Conservation (phyloP, 2,113 vertebrate species). For the Scolopax mira region DNA sequence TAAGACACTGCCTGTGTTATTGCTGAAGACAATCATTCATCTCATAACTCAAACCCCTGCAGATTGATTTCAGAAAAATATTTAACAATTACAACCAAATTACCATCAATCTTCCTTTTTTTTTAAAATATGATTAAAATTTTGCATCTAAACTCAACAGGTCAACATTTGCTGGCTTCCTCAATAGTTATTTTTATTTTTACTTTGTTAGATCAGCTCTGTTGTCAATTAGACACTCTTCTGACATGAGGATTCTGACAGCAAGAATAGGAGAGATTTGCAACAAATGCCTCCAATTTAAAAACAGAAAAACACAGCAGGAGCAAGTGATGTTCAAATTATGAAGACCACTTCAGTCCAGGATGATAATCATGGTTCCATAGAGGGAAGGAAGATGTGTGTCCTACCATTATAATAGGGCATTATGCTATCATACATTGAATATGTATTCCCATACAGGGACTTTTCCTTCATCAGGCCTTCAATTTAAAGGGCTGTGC, state of each 20-base stretch:
- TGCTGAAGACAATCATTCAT: neutral
- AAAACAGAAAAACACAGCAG: conserved; percentile 26
- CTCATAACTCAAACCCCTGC: neutral
- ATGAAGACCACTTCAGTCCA: conserved; percentile 2
- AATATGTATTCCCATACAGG: conserved; percentile 10
- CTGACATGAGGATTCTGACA: neutral
- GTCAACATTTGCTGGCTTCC: neutral
- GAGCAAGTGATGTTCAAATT: neutral
- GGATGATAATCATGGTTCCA: neutral
- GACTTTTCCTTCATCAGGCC: conserved; percentile 15
- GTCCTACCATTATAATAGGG: conserved; percentile 1
- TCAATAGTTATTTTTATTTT: neutral
- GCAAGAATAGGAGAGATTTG: neutral
- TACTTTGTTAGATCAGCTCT: neutral
- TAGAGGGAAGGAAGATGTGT: conserved; percentile 5
- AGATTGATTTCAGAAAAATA: neutral
- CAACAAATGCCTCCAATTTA: conserved; percentile 9
- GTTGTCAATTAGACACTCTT: neutral
- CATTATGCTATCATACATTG: conserved; percentile 15
- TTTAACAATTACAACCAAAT: neutral
- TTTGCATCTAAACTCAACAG: neutral
- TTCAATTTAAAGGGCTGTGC: conserved; percentile 18
- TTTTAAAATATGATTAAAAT: neutral
- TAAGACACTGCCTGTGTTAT: neutral
- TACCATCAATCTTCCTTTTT: neutral